Conservation (phyloP, 1,140 invertebrate species). For the Mylabris phalerata region DNA sequence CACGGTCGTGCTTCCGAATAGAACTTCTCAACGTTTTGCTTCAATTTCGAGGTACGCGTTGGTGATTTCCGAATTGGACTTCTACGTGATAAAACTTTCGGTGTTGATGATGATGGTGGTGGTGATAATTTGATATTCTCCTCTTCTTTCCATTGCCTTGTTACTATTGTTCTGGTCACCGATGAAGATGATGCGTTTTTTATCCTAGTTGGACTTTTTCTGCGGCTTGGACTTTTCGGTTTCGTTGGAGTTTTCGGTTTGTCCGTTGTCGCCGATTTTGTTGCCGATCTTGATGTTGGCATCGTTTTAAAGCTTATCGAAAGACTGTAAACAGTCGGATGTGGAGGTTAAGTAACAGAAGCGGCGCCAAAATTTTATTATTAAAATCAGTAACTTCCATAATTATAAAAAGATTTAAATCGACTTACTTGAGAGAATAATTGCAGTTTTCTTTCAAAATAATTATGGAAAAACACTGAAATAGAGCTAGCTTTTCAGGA, state of each 20-base stretch:
- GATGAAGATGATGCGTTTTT: not conserved
- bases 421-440: not conserved
- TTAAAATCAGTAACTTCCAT: not conserved
- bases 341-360: not conserved
- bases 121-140: not conserved
- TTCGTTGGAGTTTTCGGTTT: constrained; percentile 14
- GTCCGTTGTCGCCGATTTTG: not conserved
- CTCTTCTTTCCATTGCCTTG: not conserved
- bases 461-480: too few species aligned
- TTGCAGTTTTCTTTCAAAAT: too few species aligned
- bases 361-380: not conserved
- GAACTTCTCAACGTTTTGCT: not conserved
- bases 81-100: constrained; percentile 8
- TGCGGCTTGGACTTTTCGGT: constrained; percentile 22
- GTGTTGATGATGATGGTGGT: not conserved
- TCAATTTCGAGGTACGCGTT: constrained; percentile 1
- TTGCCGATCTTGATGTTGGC: not conserved
- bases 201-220: constrained; percentile 5
- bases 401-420: not conserved
- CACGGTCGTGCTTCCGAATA: not conserved
- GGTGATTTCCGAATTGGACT: constrained; percentile 22
- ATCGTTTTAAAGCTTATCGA: not conserved
- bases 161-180: not conserved
- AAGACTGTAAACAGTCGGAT: not conserved
- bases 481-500: too few species aligned